Percentiles rank a stretch among this genome's conserved stretches.
Conservation (phyloP, 1,140 invertebrate genomes). For the Lerema accius region DNA sequence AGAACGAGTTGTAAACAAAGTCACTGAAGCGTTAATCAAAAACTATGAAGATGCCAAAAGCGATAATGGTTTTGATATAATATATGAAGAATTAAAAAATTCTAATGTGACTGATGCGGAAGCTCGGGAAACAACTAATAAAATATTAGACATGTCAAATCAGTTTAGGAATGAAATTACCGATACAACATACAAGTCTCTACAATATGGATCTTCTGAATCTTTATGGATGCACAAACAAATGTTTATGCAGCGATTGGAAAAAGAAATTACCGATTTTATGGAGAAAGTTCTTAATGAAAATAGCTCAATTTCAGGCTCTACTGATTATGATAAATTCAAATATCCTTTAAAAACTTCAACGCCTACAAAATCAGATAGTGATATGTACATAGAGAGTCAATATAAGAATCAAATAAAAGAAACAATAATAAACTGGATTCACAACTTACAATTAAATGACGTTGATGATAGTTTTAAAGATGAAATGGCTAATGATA, state of each 20-base stretch:
- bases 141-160: conserved; percentile 17
- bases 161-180: not conserved
- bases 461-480: conserved; percentile 25
- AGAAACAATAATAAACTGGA: conserved; percentile 19
- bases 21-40: conserved; percentile 8
- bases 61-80: conserved; percentile 1
- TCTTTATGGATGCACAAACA: conserved; percentile 18
- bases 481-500: conserved; percentile 34
- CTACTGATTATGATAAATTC: not conserved
- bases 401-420: conserved; percentile 14
- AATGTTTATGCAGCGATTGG: conserved; percentile 27
- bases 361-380: conserved; percentile 8
- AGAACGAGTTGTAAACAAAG: conserved; percentile 6
- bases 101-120: conserved; percentile 13
- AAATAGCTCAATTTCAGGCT: conserved; percentile 7
- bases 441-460: conserved; percentile 18
- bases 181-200: not conserved
- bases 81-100: conserved; percentile 14
- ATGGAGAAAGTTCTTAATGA: conserved; percentile 27
- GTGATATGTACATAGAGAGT: not conserved
- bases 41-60: not conserved
- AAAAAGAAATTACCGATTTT: conserved; percentile 25
- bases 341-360: conserved; percentile 16
- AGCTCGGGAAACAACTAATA: conserved; percentile 2
- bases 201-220: not conserved